These are phyloP conservation scores for Anthopleura sola DNA, from an alignment of 64 coral and sea anemone species.

Conservation along the genomic window DNA sequence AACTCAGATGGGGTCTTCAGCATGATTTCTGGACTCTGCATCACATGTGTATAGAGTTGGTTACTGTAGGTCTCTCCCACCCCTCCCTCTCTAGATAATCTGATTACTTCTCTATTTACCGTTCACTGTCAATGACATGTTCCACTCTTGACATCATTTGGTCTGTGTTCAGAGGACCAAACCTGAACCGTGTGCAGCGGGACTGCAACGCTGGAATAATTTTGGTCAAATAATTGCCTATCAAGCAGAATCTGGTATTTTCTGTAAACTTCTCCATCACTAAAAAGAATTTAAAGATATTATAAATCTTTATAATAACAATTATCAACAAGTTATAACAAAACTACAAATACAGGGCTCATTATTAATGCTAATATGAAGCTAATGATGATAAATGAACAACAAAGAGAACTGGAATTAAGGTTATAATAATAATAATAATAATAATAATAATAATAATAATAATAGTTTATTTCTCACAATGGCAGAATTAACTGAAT, in stretches of 20 bases:
- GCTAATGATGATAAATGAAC: no score
- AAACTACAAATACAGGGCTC: background rate
- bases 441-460: no score
- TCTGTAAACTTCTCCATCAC: conserved; percentile 99
- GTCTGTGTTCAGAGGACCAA: conserved; percentile 84
- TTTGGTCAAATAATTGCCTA: conserved; percentile 96
- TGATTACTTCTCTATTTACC: conserved; percentile 52
- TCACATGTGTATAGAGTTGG: no score
- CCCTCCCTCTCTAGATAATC: no score
- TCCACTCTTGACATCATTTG: conserved; percentile 84
- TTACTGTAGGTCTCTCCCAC: no score
- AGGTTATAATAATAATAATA: no score
- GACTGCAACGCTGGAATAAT: conserved; percentile 99
- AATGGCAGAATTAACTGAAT: no score
- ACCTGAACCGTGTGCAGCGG: conserved; percentile 89
- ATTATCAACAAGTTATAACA: background rate
- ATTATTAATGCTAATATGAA: background rate
- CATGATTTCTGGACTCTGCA: no score
- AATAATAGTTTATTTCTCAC: no score
- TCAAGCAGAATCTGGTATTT: conserved; percentile 98
- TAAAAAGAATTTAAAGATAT: conserved; percentile 7
- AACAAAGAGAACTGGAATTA: no score
- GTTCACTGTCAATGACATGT: conserved; percentile 85
- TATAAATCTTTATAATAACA: no score
- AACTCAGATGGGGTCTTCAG: no score